These are phyloP conservation scores for Zaprionus ghesquierei DNA, from an alignment of 1,140 invertebrate genomes.

Conservation along the genomic window DNA sequence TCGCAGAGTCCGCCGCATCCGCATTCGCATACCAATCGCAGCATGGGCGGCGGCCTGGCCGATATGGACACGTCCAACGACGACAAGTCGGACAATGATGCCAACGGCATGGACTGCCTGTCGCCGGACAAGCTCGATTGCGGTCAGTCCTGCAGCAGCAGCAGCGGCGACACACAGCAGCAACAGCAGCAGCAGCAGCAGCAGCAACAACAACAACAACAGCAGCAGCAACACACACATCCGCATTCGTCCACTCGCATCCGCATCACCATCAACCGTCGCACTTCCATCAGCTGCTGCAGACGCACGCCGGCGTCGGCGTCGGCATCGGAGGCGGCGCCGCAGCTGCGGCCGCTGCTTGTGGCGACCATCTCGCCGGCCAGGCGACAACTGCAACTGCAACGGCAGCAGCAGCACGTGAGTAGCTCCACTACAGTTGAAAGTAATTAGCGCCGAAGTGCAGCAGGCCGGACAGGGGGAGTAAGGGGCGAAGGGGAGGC, in stretches of 20 bases:
- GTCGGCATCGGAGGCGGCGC: slow-evolving; percentile 48
- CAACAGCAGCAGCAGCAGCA: slow-evolving; percentile 33
- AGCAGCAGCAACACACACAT: slow-evolving; percentile 33
- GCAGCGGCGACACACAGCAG: slow-evolving; percentile 41
- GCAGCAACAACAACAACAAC: slow-evolving; percentile 52
- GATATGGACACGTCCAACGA: slow-evolving; percentile 82
- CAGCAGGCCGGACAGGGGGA: neutral
- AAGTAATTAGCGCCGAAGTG: slow-evolving; percentile 27
- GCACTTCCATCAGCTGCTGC: slow-evolving; percentile 69
- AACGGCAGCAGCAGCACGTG: slow-evolving; percentile 66
- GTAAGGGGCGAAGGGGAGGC: too few species aligned
- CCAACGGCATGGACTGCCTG: slow-evolving; percentile 77
- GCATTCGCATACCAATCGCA: slow-evolving; percentile 43
- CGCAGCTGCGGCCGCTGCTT: slow-evolving; percentile 49
- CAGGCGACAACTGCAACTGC: slow-evolving; percentile 66
- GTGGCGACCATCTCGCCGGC: slow-evolving; percentile 66
- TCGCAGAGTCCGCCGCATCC: slow-evolving; percentile 67
- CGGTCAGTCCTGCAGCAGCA: slow-evolving; percentile 61
- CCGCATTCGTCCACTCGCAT: slow-evolving; percentile 47
- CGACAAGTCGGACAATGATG: slow-evolving; percentile 75
- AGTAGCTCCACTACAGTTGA: slow-evolving; percentile 34
- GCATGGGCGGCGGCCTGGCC: slow-evolving; percentile 67
- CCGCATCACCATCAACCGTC: slow-evolving; percentile 62
- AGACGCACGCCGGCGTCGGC: slow-evolving; percentile 59
- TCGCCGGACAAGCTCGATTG: slow-evolving; percentile 71